A percentile compares a stretch with the other conserved stretches of the same genome.
These are phyloP conservation scores for Sceloporus tristichus DNA, from an alignment of 2,113 vertebrate species.

Conservation along the genomic window DNA sequence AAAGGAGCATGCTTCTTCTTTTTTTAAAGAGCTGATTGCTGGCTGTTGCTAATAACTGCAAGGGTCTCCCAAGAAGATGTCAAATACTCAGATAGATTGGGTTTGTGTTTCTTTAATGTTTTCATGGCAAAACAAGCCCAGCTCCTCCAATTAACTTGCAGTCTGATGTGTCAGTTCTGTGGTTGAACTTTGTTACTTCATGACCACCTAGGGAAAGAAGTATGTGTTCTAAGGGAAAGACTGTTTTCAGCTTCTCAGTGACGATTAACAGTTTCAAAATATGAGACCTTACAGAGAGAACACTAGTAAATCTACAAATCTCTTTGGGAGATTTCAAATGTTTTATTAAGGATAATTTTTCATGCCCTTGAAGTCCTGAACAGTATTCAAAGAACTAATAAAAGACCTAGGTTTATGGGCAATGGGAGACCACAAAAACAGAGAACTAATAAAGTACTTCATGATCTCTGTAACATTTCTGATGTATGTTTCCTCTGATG, in stretches of 20 bases:
- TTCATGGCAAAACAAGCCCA: not conserved
- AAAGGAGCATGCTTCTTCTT: not conserved
- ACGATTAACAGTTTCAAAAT: constrained; percentile 13
- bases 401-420: constrained; percentile 8
- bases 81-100: not conserved
- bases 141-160: constrained; percentile 7
- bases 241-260: not conserved
- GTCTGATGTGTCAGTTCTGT: not conserved
- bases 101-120: not conserved
- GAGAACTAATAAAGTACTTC: not conserved
- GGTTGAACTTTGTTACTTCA: not conserved
- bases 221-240: not conserved
- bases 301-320: constrained; percentile 13
- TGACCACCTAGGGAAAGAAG: constrained; percentile 16
- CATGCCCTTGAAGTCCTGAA: constrained; percentile 16
- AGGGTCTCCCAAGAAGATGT: not conserved
- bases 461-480: constrained; percentile 6
- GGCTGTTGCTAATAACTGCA: not conserved
- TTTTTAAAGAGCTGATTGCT: not conserved
- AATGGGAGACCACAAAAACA: constrained; percentile 23
- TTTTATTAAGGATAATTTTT: constrained; percentile 23
- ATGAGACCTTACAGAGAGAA: not conserved
- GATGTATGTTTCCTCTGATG: constrained; percentile 9
- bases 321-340: constrained; percentile 22
- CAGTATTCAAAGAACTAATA: constrained; percentile 12